Conservation (phyloP, 1,140 invertebrate genomes). For the Mycetomoellerius zeteki region DNA sequence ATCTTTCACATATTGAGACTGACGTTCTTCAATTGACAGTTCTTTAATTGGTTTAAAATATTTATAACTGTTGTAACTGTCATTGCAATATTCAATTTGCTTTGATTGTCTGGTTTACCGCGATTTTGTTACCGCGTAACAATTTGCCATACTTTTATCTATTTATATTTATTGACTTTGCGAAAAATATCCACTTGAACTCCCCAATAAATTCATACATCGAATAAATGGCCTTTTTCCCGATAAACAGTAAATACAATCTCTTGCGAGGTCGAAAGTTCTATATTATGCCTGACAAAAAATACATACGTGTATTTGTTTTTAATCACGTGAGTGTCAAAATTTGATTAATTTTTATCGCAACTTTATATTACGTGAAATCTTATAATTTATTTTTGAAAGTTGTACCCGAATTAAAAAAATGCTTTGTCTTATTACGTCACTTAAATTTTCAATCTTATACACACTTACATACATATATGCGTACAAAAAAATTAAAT, state of each 20-base stretch:
- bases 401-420: not conserved
- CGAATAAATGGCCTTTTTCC: slow-evolving; percentile 17
- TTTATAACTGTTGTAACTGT: slow-evolving; percentile 7
- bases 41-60: slow-evolving; percentile 25
- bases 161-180: slow-evolving; percentile 23
- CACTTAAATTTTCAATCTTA: not conserved
- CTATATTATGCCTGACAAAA: slow-evolving; percentile 1
- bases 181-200: slow-evolving; percentile 17
- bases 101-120: not conserved
- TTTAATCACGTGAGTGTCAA: not conserved
- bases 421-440: not conserved
- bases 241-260: slow-evolving; percentile 40
- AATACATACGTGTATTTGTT: not conserved
- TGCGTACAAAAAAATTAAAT: slow-evolving; percentile 20
- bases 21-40: not conserved
- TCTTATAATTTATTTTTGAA: not conserved
- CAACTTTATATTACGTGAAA: not conserved
- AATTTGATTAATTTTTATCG: slow-evolving; percentile 23
- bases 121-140: slow-evolving; percentile 5
- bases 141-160: slow-evolving; percentile 3
- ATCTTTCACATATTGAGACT: not conserved
- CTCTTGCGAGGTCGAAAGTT: slow-evolving; percentile 19
- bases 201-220: not conserved
- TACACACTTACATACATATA: not conserved
- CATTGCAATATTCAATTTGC: slow-evolving; percentile 11